These are phyloP conservation scores for Melanotaenia trifasciata DNA, from an alignment of 2,797 vertebrate species.

Conservation along the genomic window DNA sequence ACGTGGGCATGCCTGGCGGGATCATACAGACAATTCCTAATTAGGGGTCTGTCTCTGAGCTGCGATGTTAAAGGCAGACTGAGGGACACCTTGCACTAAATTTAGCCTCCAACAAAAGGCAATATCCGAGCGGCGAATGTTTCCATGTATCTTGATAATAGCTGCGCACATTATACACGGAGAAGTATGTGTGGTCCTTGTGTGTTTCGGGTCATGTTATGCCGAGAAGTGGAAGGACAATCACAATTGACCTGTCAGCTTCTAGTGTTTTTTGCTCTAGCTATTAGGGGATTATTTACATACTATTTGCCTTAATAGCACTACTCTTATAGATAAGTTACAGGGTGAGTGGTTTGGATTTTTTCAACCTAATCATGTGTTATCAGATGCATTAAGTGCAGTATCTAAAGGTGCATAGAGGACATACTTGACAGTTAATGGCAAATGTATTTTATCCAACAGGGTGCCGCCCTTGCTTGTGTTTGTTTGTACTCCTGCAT, in stretches of 20 bases:
- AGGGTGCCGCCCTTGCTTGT: slow-evolving; percentile 7
- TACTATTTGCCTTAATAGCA: slow-evolving; percentile 26
- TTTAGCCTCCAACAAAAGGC: slow-evolving; percentile 62
- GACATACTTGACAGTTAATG: slow-evolving; percentile 38
- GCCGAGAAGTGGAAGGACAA: slow-evolving; percentile 17
- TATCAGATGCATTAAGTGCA: slow-evolving; percentile 50
- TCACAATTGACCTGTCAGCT: slow-evolving; percentile 46
- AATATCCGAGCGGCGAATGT: slow-evolving; percentile 47
- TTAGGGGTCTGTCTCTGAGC: slow-evolving; percentile 57
- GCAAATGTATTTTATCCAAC: slow-evolving; percentile 28
- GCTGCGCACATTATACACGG: neutral
- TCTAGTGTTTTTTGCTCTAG: slow-evolving; percentile 38
- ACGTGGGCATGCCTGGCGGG: slow-evolving; percentile 12
- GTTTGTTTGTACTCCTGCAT: slow-evolving; percentile 2
- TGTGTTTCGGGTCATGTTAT: slow-evolving; percentile 42
- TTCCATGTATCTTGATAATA: slow-evolving; percentile 42
- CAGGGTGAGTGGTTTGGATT: slow-evolving; percentile 7
- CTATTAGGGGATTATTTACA: slow-evolving; percentile 51
- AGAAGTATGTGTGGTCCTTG: neutral
- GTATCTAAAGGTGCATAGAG: slow-evolving; percentile 50
- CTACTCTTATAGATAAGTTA: slow-evolving; percentile 4
- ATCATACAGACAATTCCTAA: slow-evolving; percentile 53
- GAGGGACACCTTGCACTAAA: slow-evolving; percentile 65
- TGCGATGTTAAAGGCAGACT: slow-evolving; percentile 48
- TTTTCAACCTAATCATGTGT: slow-evolving; percentile 42